A percentile compares a stretch with the other conserved stretches of the same genome.
These are phyloP conservation scores for Halichoerus grypus DNA, from an alignment of 2,113 vertebrate species.

Conservation along the genomic window DNA sequence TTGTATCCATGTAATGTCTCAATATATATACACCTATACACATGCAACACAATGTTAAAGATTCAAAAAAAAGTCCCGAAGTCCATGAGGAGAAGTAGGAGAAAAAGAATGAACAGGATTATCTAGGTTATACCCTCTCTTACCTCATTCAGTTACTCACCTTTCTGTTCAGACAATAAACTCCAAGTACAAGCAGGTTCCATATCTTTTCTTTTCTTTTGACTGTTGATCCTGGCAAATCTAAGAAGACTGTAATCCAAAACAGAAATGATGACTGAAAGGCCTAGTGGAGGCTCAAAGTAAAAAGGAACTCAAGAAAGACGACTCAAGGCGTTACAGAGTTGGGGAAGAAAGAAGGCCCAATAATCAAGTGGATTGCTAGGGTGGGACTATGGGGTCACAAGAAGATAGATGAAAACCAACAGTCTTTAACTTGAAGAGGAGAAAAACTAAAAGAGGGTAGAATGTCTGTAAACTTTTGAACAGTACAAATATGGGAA, in stretches of 20 bases:
- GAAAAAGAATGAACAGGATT: slow-evolving; percentile 20
- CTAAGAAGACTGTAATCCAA: slow-evolving; percentile 20
- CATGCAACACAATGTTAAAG: slow-evolving; percentile 9
- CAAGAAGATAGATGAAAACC: neutral
- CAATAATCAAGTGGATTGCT: neutral
- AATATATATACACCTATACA: neutral
- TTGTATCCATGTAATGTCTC: neutral
- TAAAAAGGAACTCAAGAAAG: slow-evolving; percentile 32
- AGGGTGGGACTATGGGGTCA: neutral
- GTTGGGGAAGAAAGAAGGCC: neutral
- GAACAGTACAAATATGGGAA: neutral
- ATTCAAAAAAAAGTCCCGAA: slow-evolving; percentile 48
- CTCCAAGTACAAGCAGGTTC: slow-evolving; percentile 60
- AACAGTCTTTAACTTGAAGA: slow-evolving; percentile 28
- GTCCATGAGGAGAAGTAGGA: neutral
- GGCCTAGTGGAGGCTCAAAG: neutral
- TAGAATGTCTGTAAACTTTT: neutral
- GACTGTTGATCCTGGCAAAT: slow-evolving; percentile 55
- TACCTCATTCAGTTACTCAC: slow-evolving; percentile 46
- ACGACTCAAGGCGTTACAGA: slow-evolving; percentile 18
- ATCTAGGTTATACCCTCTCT: neutral
- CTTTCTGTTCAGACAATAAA: slow-evolving; percentile 60
- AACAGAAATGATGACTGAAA: slow-evolving; percentile 45
- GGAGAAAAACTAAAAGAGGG: neutral
- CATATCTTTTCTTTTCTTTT: slow-evolving; percentile 64